Base-by-base conservation (phyloP, 1,140 invertebrate genomes). In the Drosophila simulans region DNA sequence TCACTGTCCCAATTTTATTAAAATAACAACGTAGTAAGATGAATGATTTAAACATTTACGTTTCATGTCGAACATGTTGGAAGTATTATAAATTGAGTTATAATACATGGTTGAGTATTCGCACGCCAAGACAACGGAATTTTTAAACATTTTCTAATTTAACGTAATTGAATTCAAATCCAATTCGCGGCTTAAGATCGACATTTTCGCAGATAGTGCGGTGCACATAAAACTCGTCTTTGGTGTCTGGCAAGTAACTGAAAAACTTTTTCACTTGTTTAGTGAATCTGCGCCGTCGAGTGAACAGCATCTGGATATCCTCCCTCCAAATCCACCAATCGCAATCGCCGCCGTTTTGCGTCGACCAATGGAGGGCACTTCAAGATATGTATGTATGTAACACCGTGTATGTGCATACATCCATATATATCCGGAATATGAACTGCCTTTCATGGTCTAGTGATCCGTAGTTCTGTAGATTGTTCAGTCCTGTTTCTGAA, bases 191-290 rank as follows among this genome's bases (percentile, higher is more conserved):
- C n/a, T 40, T 8, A 4, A 40, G 12, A 22, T 42, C 5, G 11
- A 10, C 64, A 68, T 68, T 52, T 51, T 68, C 22, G 27, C 45
- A 12, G 31, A 2, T 34, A n/a, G 20, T 12, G n/a, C 37, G 12
- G 12, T 35, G 15, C 42, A 35, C 10, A 42, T 49, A 34, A 27
- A 63, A 64, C 25, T 64, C 22, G 25, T 51, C 62, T 31, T 43
- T 65, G 59, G 31, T 65, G 64, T 31, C 64, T 65, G 64, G 46
- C 12, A 68, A 42, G 56, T 22, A 51, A 66, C 57, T 63, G 63
- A 51, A 51, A 22, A 15, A 39, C 35, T 37, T 27, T 64, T 51
- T 31, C 22, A 52, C n/a, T 12, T 34, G 17, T 13, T 34, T 1
- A 63, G 10, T 63, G 49, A 63, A 17, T 35, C 13, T 34, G 54